phyloP scores from a whole-genome alignment of 1,140 invertebrate species.

The Cydia amplana region DNA sequence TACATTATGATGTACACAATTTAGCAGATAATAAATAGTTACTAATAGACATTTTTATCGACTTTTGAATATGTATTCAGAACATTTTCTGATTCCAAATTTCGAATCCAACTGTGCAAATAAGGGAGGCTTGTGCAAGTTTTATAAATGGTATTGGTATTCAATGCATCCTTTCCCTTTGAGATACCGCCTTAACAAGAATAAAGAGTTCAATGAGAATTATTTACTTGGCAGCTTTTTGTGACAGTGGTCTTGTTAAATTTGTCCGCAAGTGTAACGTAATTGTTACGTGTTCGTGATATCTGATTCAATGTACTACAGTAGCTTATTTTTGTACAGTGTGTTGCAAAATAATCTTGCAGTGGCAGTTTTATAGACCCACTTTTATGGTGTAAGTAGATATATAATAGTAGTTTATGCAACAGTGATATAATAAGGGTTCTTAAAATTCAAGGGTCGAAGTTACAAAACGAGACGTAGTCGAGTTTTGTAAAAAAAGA shows the following conservation, averaged over 20 bases:
- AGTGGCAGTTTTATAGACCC: no score
- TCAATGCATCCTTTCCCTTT: slow-evolving; percentile 27
- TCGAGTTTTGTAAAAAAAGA: no score
- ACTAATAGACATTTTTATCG: no score
- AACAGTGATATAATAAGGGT: no score
- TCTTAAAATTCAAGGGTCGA: no score
- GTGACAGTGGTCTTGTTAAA: slow-evolving; percentile 10
- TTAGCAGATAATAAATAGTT: no score
- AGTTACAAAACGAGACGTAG: no score
- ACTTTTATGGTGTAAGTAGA: no score
- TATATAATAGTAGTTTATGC: no score
- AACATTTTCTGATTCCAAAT: background rate
- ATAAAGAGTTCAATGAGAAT: slow-evolving; percentile 10
- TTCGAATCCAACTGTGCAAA: slow-evolving; percentile 17
- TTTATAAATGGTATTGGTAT: slow-evolving; percentile 32
- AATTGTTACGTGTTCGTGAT: background rate
- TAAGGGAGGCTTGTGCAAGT: slow-evolving; percentile 3
- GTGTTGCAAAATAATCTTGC: background rate
- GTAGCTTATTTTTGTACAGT: background rate
- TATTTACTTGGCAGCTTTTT: slow-evolving; percentile 21
- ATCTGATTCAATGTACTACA: background rate
- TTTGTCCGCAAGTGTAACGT: slow-evolving; percentile 15
- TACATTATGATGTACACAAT: no score
- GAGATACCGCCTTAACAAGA: slow-evolving; percentile 1
- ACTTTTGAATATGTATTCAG: background rate